Conservation (phyloP, 2,888 invertebrate genomes). For the Andrena haemorrhoa region DNA sequence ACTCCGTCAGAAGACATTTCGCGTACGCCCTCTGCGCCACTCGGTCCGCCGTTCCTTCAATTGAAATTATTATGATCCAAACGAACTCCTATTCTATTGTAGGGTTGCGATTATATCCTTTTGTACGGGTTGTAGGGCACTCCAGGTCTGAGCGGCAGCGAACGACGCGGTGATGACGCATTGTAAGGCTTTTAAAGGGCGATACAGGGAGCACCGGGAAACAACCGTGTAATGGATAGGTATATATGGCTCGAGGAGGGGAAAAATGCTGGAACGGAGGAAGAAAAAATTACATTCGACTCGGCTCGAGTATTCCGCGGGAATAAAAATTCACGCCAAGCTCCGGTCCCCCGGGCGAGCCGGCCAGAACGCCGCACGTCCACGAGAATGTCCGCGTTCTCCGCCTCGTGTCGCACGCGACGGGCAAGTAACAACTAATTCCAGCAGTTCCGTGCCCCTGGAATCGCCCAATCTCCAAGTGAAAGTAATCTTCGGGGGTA, state of each 20-base stretch:
- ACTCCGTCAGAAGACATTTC: conserved; percentile 62
- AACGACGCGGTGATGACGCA: conserved; percentile 84
- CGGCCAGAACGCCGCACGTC: too few species aligned
- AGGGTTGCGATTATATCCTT: conserved; percentile 84
- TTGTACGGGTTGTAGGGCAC: conserved; percentile 83
- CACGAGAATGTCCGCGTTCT: neutral
- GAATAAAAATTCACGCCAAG: conserved; percentile 49
- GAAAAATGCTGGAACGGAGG: conserved; percentile 32
- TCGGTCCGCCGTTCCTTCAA: conserved; percentile 75
- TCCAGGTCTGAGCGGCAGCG: conserved; percentile 76
- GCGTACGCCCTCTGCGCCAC: conserved; percentile 65
- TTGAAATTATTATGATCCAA: conserved; percentile 85
- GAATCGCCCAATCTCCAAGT: neutral
- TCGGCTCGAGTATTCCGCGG: conserved; percentile 38
- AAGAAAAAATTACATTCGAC: conserved; percentile 46
- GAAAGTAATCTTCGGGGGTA: neutral
- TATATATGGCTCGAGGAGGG: conserved; percentile 72
- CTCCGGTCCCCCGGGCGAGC: neutral
- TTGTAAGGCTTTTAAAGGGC: conserved; percentile 84
- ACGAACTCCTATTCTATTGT: conserved; percentile 84
- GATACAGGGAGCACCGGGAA: conserved; percentile 72
- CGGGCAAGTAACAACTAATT: neutral
- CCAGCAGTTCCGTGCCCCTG: neutral
- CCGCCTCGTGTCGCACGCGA: conserved; percentile 2
- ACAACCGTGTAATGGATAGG: conserved; percentile 81